A percentile compares a stretch with the other conserved stretches of the same genome.
Evolutionary conservation across 1,140 invertebrate genomes (phyloP).

Genomic region (Drosophila pachea): DNA sequence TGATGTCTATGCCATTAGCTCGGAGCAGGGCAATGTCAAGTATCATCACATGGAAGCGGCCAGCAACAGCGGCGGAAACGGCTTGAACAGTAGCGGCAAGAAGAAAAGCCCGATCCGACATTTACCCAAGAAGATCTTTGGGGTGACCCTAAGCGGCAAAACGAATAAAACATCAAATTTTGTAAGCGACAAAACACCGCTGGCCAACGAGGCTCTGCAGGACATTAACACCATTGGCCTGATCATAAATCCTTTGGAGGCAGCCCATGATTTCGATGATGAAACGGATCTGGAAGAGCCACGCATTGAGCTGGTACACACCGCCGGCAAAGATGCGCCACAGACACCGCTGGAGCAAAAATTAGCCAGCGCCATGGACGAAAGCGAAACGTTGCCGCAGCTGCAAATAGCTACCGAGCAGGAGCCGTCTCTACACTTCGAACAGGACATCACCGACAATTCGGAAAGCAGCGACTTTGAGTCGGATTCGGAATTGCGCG

Average conservation of each 20-base stretch:
- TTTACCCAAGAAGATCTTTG: slow-evolving; percentile 77
- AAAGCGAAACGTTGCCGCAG: slow-evolving; percentile 33
- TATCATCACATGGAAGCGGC: slow-evolving; percentile 85
- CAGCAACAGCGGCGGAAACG: slow-evolving; percentile 29
- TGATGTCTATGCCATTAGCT: slow-evolving; percentile 92
- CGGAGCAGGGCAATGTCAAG: slow-evolving; percentile 90
- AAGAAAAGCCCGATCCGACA: slow-evolving; percentile 76
- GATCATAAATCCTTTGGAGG: slow-evolving; percentile 81
- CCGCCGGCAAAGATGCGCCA: slow-evolving; percentile 35
- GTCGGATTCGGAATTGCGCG: slow-evolving; percentile 73
- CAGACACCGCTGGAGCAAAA: slow-evolving; percentile 60
- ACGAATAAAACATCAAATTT: slow-evolving; percentile 75
- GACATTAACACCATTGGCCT: slow-evolving; percentile 79
- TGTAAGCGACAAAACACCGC: slow-evolving; percentile 64
- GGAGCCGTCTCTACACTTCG: slow-evolving; percentile 52
- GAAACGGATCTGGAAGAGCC: slow-evolving; percentile 71
- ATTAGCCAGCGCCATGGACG: slow-evolving; percentile 64
- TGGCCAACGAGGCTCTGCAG: slow-evolving; percentile 46
- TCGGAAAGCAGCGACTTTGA: slow-evolving; percentile 75
- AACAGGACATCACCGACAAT: slow-evolving; percentile 71
- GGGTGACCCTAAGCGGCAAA: slow-evolving; percentile 79
- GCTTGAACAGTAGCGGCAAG: slow-evolving; percentile 42
- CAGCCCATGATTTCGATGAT: slow-evolving; percentile 72
- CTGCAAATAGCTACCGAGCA: slow-evolving; percentile 11
- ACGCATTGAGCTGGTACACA: slow-evolving; percentile 50